Evolutionary conservation across 2,888 invertebrate genomes (phyloP), one percentile per base, ranked within the genome.

Genomic region (Andricus quercusramuli): DNA sequence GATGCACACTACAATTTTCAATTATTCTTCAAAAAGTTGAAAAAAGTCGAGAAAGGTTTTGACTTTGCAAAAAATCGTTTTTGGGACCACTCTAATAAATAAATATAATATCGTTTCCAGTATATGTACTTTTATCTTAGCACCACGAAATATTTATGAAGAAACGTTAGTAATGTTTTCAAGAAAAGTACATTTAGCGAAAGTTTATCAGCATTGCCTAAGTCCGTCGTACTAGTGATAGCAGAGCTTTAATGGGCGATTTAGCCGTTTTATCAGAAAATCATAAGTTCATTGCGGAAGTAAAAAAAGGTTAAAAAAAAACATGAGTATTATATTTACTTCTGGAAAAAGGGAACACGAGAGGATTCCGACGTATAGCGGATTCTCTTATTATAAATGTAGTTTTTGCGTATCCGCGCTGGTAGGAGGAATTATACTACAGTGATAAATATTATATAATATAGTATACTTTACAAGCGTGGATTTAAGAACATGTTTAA

Each of bases 151-250:
- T 74, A 74, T 32, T 74, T 25, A 59, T 74, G 15, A 56, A 74
- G 37, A 37, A 51, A 37, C 15, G 74, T 51, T 74, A 51, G 56
- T 74, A 37, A 37, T 13, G 32, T 74, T 74, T 74, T 74, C 32
- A n/a, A 74, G 25, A 68, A 37, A 74, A 59, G 51, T 51, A 70
- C 47, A 74, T 56, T 74, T 74, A 74, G 74, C 32, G 32, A 74
- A 56, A 74, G n/a, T 74, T 74, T 74, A 59, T 74, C 56, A 74
- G 56, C n/a, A 74, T 74, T 74, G 74, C 74, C 74, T 74, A 74
- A 74, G n/a, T 74, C 74, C 74, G 74, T 74, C 74, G 29, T 74
- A 59, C 32, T 74, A 74, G 74, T 74, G 74, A 74, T 74, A 74
- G 74, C n/a, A 56, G 56, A 74, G 74, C 74, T 74, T 74, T 74